phyloP scores from a whole-genome alignment of 1,140 invertebrate genomes.

The Leptonema lineaticorne region DNA sequence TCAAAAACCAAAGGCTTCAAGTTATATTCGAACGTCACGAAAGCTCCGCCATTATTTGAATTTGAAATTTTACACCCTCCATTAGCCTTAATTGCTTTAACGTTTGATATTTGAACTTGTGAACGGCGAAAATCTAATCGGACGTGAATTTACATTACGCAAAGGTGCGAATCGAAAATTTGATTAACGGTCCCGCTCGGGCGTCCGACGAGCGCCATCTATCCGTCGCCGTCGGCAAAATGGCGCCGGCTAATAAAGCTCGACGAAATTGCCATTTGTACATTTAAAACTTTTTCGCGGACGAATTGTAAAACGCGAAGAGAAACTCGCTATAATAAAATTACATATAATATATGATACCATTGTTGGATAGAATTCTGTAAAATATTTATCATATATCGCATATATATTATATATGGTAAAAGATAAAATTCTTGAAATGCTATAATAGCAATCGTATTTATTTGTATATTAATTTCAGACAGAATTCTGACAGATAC shows the following conservation, averaged over 20 bases:
- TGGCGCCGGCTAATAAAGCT: neutral
- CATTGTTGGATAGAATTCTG: too few species aligned
- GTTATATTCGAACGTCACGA: slow-evolving; percentile 5
- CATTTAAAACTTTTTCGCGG: neutral
- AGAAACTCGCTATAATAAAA: too few species aligned
- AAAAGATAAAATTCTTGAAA: too few species aligned
- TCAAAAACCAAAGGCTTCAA: too few species aligned
- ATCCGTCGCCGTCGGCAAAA: neutral
- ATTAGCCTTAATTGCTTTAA: slow-evolving; percentile 16
- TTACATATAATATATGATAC: too few species aligned
- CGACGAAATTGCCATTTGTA: neutral
- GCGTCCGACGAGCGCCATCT: neutral
- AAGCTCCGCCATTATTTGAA: slow-evolving; percentile 15
- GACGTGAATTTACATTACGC: slow-evolving; percentile 19
- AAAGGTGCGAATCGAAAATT: slow-evolving; percentile 19
- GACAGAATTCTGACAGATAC: too few species aligned
- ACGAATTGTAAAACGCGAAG: neutral
- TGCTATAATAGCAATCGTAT: too few species aligned
- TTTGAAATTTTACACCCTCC: slow-evolving; percentile 19
- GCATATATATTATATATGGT: too few species aligned
- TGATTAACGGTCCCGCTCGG: neutral
- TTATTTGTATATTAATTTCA: too few species aligned
- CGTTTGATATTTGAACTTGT: slow-evolving; percentile 16
- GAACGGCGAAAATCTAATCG: slow-evolving; percentile 15
- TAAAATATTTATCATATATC: too few species aligned